Conservation (phyloP, 1,140 invertebrate genomes). For the Drosophila subpulchrella region DNA sequence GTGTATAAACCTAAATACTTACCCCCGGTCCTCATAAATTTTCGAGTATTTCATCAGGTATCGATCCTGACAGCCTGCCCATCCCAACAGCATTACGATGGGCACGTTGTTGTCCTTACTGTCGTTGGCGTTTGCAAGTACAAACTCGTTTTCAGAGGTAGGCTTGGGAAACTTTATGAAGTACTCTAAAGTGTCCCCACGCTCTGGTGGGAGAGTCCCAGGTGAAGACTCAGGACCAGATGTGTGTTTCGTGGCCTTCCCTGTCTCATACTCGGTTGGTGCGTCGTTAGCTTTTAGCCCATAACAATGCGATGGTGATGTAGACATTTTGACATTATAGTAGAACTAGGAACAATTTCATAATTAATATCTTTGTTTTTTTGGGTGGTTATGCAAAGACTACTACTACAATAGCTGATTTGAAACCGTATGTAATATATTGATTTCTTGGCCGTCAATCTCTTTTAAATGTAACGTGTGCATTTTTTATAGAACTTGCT, state of each 20-base stretch:
- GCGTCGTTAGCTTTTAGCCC: conserved; percentile 46
- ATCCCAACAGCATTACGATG: conserved; percentile 91
- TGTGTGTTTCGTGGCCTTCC: conserved; percentile 18
- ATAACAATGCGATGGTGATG: conserved; percentile 48
- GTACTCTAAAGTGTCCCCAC: conserved; percentile 86
- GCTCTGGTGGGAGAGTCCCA: conserved; percentile 8
- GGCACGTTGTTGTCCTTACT: conserved; percentile 87
- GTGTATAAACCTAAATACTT: conserved; percentile 43
- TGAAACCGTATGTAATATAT: conserved; percentile 1
- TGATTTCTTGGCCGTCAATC: conserved; percentile 22
- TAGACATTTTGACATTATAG: conserved; percentile 50
- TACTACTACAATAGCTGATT: conserved; percentile 27
- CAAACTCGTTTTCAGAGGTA: conserved; percentile 84
- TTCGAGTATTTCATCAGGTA: conserved; percentile 91
- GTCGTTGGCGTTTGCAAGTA: conserved; percentile 85
- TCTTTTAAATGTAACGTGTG: conserved; percentile 1
- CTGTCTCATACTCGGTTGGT: conserved; percentile 40
- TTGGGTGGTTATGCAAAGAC: conserved; percentile 59
- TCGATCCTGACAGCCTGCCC: conserved; percentile 91
- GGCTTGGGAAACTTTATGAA: conserved; percentile 88
- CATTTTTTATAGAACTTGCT: conserved; percentile 5
- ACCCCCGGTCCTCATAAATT: conserved; percentile 91
- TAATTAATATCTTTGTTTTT: background rate
- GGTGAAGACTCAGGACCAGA: conserved; percentile 4
- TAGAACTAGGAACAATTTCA: background rate